Base-by-base conservation (phyloP, 23 tunicate species). In the Trididemnum clinides region DNA sequence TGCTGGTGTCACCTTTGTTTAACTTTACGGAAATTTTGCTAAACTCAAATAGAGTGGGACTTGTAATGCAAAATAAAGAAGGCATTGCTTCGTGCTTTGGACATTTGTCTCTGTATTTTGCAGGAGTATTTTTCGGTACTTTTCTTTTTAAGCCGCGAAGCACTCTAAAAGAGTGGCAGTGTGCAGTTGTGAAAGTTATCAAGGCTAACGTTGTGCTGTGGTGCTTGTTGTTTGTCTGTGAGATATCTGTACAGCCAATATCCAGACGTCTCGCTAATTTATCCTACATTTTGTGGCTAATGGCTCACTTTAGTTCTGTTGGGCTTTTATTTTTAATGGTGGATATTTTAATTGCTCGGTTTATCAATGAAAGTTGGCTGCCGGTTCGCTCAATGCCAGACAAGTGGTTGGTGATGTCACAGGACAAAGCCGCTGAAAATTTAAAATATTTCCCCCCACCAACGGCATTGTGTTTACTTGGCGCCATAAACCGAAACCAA, bases 1-100 rank as follows among this genome's bases (percentile, higher is more conserved):
- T 76, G 0, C 64, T 94, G 1, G 36, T 33, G 33, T 58, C 7
- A 32, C 64, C 85, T n/a, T 26, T 34, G 51, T 73, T 4, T 62
- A 66, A 77, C 51, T 34, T 86, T 20, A 85, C 94, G 0, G 28
- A 28, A 0, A 23, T 84, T 1, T 35, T 94, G 34, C 64, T 86
- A 28, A 85, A 82, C 70, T 57, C 64, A 33, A 65, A 89, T 26
- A 33, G 90, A 7, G 39, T 33, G 19, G 90, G 91, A 3, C 58
- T 94, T 62, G 34, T 94, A 0, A 81, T 94, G 90, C 87, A 87
- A 70, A 94, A 94, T 59, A 94, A 94, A 38, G 98, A 94, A 74
- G 98, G 98, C 1, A 26, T 94, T 21, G 85, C 82, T 30, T 94
- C 98, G 15, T 94, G 86, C 0, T 0, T 89, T 34, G 98, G 98